Evolutionary conservation across 2,113 vertebrate species (phyloP).

Genomic region (Gracilinanus agilis): DNA sequence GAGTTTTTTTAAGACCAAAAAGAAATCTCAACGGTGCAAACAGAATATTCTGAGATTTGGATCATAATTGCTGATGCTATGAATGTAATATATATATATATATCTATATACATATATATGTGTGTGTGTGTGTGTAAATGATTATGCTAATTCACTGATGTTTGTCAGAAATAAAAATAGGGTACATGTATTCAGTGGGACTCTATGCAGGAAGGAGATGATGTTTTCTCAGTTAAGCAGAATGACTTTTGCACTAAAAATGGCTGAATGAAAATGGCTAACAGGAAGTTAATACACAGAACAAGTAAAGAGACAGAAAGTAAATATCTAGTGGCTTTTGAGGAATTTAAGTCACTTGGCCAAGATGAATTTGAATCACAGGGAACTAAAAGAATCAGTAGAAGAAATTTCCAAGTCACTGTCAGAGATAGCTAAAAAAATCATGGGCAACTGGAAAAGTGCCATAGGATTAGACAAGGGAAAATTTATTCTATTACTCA

Average conservation of each 20-base stretch:
- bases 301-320: not conserved
- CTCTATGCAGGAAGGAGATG: not conserved
- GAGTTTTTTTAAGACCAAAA: not conserved
- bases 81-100: not conserved
- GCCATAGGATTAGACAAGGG: not conserved
- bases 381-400: not conserved
- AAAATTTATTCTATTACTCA: not conserved
- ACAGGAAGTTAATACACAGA: not conserved
- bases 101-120: too few relatives aligned
- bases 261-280: not conserved
- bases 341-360: not conserved
- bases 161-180: not conserved
- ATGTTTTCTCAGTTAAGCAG: not conserved
- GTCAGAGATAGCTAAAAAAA: not conserved
- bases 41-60: not conserved
- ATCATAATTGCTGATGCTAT: not conserved
- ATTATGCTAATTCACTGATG: not conserved
- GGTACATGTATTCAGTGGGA: not conserved
- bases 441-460: not conserved
- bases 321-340: not conserved
- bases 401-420: not conserved
- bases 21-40: not conserved
- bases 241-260: not conserved
- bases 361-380: not conserved
- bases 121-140: too few relatives aligned